phyloP scores from a whole-genome alignment of 53 echinoderm and acorn worm genomes.

The Patiria pectinifera region DNA sequence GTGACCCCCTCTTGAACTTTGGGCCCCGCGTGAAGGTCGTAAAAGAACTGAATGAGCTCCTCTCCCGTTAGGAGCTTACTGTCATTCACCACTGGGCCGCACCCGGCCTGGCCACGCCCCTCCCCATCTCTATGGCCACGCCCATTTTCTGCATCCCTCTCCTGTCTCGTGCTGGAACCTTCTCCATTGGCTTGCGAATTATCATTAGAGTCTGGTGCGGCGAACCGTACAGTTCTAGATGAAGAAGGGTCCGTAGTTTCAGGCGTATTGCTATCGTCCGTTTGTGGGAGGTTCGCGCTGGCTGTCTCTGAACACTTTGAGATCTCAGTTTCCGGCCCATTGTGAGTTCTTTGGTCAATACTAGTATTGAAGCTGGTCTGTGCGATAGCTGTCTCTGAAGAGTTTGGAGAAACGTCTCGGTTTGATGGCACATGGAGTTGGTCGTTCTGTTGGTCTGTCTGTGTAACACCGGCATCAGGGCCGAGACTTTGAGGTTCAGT shows the following conservation, averaged over 20 bases:
- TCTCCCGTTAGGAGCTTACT: slow-evolving; percentile 84
- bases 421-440: not conserved
- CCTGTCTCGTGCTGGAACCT: not conserved
- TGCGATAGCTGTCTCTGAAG: not conserved
- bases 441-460: slow-evolving; percentile 3
- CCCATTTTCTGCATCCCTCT: not conserved
- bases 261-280: not conserved
- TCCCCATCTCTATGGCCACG: slow-evolving; percentile 3
- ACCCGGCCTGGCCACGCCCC: not conserved
- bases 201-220: not conserved
- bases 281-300: not conserved
- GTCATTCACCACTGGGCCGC: slow-evolving; percentile 38
- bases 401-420: not conserved
- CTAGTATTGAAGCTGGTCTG: not conserved
- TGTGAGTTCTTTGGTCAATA: not conserved
- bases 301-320: not conserved
- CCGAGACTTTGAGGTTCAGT: not conserved
- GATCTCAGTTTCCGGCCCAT: not conserved
- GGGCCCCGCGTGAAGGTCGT: slow-evolving; percentile 72
- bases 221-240: slow-evolving; percentile 19
- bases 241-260: not conserved
- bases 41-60: slow-evolving; percentile 80
- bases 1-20: slow-evolving; percentile 81
- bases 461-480: not conserved
- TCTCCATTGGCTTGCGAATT: not conserved